Evolutionary conservation across 2,888 invertebrate species (phyloP).

Genomic region (Xanthia icteritia): DNA sequence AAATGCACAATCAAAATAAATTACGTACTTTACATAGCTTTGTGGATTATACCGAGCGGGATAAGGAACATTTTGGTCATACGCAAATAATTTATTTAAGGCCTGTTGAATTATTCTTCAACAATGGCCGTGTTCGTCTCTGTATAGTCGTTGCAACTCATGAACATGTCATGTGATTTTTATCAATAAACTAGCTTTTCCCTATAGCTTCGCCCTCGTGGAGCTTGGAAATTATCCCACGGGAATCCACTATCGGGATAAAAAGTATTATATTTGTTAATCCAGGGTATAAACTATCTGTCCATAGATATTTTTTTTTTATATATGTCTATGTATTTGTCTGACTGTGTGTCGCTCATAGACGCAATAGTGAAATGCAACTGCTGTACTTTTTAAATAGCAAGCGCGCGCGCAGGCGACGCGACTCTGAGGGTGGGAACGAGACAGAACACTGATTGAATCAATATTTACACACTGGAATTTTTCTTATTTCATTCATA

Average conservation of each 20-base stretch:
- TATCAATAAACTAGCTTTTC: not conserved
- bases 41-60: slow-evolving; percentile 14
- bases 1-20: slow-evolving; percentile 35
- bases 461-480: too few species aligned
- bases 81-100: not conserved
- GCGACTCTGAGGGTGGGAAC: too few species aligned
- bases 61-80: not conserved
- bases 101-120: not conserved
- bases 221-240: not conserved
- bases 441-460: too few species aligned
- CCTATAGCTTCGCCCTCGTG: not conserved
- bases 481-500: too few species aligned
- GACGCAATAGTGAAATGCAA: too few species aligned
- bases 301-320: too few species aligned
- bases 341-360: too few species aligned
- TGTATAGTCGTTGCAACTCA: not conserved
- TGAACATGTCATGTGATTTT: not conserved
- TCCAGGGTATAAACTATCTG: not conserved
- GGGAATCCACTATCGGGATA: not conserved
- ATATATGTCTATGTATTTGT: too few species aligned
- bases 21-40: slow-evolving; percentile 11
- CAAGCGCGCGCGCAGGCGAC: too few species aligned
- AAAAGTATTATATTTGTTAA: not conserved
- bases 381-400: too few species aligned
- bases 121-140: not conserved